Base-by-base conservation (phyloP, 1,140 invertebrate species). In the Contarinia nasturtii region DNA sequence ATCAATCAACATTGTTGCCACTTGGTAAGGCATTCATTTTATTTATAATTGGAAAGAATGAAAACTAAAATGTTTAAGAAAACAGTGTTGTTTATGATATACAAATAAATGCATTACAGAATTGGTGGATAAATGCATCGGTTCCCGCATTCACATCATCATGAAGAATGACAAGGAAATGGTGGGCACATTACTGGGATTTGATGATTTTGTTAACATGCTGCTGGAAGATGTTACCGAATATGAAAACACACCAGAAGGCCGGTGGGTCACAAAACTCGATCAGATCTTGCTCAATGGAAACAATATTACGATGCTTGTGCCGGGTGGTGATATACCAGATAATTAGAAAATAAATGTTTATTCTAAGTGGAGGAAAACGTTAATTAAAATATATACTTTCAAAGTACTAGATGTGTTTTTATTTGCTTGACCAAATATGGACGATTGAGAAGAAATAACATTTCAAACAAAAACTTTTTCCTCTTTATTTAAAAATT, bases 121-220 rank as follows among this genome's bases (percentile, higher is more conserved):
- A 70, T 69, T 99, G 51, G 92, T 99, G n/a, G 96, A 99, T 60
- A 99, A 99, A 75, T 98, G 95, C 67, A 98, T 99, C 61, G 96
- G 96, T 17, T 98, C 94, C 0, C 72, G 89, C 49, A 98, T 99
- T 58, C 96, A 98, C 58, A 97, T 99, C 20, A 95, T 99, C 37
- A 98, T 99, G 94, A 99, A 98, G 69, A 95, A 94, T 64, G 94
- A 99, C 58, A 98, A 96, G 67, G 95, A 99, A 76, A 93, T 99
- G 59, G 91, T 98, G 12, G 96, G 96, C 48, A 97, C 93, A 0
- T 65, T 99, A 17, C 70, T 91, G 49, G 96, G 96, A 8, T 99
- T 99, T 67, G 95, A 99, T 68, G 94, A 98, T 67, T 99, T 96
- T 68, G 96, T 99, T 14, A 99, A 94, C 66, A 93, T 94, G 88